These are phyloP conservation scores for Stichopus horrens DNA, from an alignment of 53 echinoderm and acorn worm genomes.

Conservation along the genomic window DNA sequence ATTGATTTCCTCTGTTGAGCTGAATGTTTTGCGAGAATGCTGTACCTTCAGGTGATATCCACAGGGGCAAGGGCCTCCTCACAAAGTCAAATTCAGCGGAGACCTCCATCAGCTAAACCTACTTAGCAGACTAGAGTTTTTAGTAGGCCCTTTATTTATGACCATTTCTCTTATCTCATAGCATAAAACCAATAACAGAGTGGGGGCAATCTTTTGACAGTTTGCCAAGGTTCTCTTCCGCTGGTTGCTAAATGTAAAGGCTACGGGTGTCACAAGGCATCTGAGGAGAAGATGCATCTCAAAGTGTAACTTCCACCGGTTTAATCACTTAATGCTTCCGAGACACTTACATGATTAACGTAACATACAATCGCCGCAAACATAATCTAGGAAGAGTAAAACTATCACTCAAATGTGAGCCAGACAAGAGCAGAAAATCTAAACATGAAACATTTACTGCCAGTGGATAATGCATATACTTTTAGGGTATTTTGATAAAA, in stretches of 20 bases:
- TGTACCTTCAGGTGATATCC: neutral
- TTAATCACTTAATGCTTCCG: neutral
- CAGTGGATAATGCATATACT: neutral
- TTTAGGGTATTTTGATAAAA: neutral
- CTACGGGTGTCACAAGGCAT: neutral
- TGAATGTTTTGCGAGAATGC: neutral
- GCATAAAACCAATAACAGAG: conserved; percentile 2
- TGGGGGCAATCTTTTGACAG: neutral
- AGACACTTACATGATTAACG: neutral
- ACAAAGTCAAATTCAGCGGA: neutral
- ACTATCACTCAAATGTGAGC: neutral
- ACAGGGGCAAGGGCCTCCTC: neutral
- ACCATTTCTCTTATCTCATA: neutral
- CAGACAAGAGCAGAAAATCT: neutral
- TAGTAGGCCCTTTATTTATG: neutral
- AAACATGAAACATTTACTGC: neutral
- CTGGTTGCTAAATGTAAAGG: neutral
- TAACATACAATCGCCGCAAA: neutral
- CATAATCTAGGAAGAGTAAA: neutral
- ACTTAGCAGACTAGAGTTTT: neutral
- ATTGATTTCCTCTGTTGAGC: neutral
- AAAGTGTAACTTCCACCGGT: neutral
- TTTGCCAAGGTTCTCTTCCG: conserved; percentile 15
- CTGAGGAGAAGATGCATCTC: neutral
- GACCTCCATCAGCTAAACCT: neutral